Conservation (phyloP, 1,140 invertebrate species). For the Heliconius eleuchia region DNA sequence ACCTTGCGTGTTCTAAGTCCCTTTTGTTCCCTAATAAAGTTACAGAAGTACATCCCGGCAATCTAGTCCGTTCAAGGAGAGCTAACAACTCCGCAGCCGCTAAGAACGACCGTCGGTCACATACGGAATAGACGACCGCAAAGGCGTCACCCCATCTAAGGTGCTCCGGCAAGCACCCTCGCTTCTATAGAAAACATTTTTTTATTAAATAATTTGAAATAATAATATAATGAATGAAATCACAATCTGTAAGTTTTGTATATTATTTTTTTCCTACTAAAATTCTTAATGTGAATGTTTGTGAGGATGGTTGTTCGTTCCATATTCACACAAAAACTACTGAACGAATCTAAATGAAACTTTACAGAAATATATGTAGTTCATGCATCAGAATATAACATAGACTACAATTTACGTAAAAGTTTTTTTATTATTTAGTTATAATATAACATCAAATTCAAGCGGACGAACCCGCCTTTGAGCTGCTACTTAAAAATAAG, state of each 20-base stretch:
- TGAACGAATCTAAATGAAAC: too few species aligned
- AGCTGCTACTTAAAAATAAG: not conserved
- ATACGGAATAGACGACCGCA: slow-evolving; percentile 92
- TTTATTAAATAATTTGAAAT: slow-evolving; percentile 19
- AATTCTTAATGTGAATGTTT: too few species aligned
- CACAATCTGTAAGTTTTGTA: too few species aligned
- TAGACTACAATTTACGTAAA: too few species aligned
- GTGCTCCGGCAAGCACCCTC: slow-evolving; percentile 88
- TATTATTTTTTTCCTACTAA: too few species aligned
- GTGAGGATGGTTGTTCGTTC: too few species aligned
- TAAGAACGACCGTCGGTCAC: slow-evolving; percentile 88
- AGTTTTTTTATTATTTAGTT: too few species aligned
- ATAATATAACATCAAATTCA: too few species aligned
- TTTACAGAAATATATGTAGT: too few species aligned
- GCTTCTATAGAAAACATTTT: slow-evolving; percentile 69
- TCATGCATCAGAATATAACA: too few species aligned
- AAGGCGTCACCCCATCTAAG: slow-evolving; percentile 92
- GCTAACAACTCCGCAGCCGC: slow-evolving; percentile 87
- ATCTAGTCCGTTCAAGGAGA: slow-evolving; percentile 85
- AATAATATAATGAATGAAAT: not conserved
- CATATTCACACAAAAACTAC: too few species aligned
- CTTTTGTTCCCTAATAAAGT: slow-evolving; percentile 91
- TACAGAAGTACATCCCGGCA: slow-evolving; percentile 87
- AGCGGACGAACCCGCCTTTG: too few species aligned
- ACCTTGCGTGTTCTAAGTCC: slow-evolving; percentile 91